These are phyloP conservation scores for Pithys albifrons DNA, from an alignment of 2,113 vertebrate species.

Conservation along the genomic window DNA sequence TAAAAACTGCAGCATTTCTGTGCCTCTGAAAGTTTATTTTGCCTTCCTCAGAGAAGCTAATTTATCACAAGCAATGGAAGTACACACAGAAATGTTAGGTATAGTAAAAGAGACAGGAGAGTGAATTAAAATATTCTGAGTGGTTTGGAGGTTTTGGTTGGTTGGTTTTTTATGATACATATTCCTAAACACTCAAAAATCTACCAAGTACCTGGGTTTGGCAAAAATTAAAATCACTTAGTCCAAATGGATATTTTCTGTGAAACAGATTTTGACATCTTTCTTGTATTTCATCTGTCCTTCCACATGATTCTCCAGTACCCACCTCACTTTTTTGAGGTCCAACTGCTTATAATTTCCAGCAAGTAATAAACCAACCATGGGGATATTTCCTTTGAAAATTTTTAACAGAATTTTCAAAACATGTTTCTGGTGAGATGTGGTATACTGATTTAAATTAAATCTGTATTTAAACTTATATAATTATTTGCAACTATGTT, in stretches of 20 bases:
- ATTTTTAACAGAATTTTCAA: background rate
- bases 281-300: background rate
- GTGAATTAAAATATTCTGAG: background rate
- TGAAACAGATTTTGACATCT: background rate
- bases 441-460: background rate
- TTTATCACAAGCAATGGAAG: background rate
- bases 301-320: background rate
- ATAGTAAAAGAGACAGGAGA: background rate
- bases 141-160: background rate
- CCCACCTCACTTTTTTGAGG: background rate
- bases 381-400: background rate
- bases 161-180: background rate
- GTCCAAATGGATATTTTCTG: background rate
- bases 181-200: background rate
- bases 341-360: background rate
- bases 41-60: background rate
- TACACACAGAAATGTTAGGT: background rate
- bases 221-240: background rate
- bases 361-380: background rate
- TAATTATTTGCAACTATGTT: background rate
- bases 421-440: background rate
- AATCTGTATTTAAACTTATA: background rate
- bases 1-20: background rate
- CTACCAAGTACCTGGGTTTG: background rate
- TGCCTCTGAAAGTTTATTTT: background rate